Evolutionary conservation across 2,113 vertebrate species (phyloP).

Genomic region (Melanotaenia duboulayi): DNA sequence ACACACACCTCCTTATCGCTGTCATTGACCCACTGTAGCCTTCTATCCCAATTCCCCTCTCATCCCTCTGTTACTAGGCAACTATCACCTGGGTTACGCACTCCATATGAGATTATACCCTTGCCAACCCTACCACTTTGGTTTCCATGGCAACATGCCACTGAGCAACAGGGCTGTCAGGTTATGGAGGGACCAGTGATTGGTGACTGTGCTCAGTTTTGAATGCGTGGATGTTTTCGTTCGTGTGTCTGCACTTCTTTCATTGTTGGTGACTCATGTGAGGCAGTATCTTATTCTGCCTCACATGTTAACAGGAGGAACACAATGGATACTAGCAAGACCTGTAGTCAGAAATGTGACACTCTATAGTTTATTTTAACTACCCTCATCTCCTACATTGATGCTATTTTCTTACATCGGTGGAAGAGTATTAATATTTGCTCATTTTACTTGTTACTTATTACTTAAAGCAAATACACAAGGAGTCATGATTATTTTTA

Average conservation of each 20-base stretch:
- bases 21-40: conserved; percentile 59
- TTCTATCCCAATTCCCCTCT: conserved; percentile 52
- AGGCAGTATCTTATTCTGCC: conserved; percentile 4
- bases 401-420: background rate
- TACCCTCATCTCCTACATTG: background rate
- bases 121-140: conserved; percentile 74
- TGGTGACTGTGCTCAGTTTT: conserved; percentile 3
- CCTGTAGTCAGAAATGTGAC: conserved; percentile 1
- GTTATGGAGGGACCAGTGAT: conserved; percentile 54
- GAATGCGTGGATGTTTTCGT: background rate
- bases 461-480: too few relatives aligned
- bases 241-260: conserved; percentile 10
- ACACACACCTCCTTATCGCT: conserved; percentile 40
- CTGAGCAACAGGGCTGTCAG: conserved; percentile 42
- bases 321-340: background rate
- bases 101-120: conserved; percentile 75
- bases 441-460: too few relatives aligned
- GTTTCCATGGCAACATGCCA: conserved; percentile 76
- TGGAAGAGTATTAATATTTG: background rate
- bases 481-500: too few relatives aligned
- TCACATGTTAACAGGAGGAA: conserved; percentile 16
- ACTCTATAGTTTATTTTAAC: background rate
- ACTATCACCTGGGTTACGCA: conserved; percentile 81
- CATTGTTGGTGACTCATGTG: background rate
- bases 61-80: conserved; percentile 81